phyloP scores from a whole-genome alignment of 1,140 invertebrate genomes.

The Microplitis mediator region DNA sequence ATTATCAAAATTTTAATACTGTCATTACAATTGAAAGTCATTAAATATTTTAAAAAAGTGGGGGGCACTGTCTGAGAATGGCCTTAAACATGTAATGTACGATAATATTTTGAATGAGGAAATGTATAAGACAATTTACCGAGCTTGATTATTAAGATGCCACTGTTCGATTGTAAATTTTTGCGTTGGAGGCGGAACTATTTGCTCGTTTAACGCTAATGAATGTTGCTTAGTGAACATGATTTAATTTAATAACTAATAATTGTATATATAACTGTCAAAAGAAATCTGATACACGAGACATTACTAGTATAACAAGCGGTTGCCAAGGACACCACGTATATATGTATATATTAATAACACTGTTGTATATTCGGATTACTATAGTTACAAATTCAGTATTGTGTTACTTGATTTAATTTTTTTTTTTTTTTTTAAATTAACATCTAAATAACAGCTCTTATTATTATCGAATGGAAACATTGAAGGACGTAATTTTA shows the following conservation, averaged over 20 bases:
- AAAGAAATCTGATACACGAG: not conserved
- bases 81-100: not conserved
- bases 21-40: too few relatives aligned
- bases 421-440: not conserved
- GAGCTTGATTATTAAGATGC: slow-evolving; percentile 69
- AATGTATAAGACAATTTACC: slow-evolving; percentile 32
- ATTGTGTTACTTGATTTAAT: not conserved
- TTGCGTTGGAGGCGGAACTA: slow-evolving; percentile 63
- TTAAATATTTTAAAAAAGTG: too few relatives aligned
- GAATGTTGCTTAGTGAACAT: not conserved
- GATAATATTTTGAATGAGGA: not conserved
- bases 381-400: not conserved
- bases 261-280: not conserved
- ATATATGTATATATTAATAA: not conserved
- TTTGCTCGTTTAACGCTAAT: slow-evolving; percentile 1
- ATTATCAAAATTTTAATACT: too few relatives aligned
- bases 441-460: not conserved
- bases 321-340: not conserved
- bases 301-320: not conserved
- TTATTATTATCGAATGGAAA: too few relatives aligned
- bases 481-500: not conserved
- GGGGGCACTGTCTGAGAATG: too few relatives aligned
- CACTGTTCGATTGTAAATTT: slow-evolving; percentile 75
- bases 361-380: not conserved
- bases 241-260: not conserved